phyloP scores from a whole-genome alignment of 2,888 invertebrate genomes.

The Thymelicus sylvestris region DNA sequence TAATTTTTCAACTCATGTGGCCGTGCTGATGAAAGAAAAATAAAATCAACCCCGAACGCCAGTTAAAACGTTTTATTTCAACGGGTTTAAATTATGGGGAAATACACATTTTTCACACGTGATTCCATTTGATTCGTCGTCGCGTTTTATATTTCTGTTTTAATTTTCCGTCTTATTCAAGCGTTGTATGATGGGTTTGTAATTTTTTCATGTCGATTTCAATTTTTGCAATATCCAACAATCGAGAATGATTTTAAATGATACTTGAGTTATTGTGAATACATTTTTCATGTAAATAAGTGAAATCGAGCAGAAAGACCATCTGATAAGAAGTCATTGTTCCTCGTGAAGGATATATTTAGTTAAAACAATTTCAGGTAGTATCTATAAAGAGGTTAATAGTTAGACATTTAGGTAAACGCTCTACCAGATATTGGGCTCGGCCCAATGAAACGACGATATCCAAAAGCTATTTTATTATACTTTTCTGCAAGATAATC shows the following conservation, averaged over 20 bases:
- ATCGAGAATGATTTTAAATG: background rate
- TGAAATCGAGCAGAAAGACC: too few species aligned
- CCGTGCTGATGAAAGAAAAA: background rate
- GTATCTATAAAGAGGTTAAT: too few species aligned
- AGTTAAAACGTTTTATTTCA: slow-evolving; percentile 7
- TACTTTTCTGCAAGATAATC: too few species aligned
- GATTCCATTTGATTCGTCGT: slow-evolving; percentile 1
- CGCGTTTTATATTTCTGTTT: slow-evolving; percentile 7
- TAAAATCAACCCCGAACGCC: background rate
- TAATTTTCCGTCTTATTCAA: background rate
- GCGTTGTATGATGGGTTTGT: background rate
- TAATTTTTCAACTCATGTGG: background rate
- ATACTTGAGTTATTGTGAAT: too few species aligned
- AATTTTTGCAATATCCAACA: background rate
- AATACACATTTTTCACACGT: slow-evolving; percentile 2
- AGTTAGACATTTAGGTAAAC: too few species aligned
- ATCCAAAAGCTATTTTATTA: too few species aligned
- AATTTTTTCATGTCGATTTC: slow-evolving; percentile 1
- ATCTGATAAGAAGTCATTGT: too few species aligned
- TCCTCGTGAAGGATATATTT: too few species aligned
- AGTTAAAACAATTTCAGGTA: too few species aligned
- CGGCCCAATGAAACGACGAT: too few species aligned
- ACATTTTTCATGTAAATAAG: too few species aligned
- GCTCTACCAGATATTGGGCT: too few species aligned
- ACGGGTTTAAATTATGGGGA: slow-evolving; percentile 10